These are phyloP conservation scores for Lateolabrax maculatus DNA, from an alignment of 2,797 vertebrate genomes.

Conservation along the genomic window DNA sequence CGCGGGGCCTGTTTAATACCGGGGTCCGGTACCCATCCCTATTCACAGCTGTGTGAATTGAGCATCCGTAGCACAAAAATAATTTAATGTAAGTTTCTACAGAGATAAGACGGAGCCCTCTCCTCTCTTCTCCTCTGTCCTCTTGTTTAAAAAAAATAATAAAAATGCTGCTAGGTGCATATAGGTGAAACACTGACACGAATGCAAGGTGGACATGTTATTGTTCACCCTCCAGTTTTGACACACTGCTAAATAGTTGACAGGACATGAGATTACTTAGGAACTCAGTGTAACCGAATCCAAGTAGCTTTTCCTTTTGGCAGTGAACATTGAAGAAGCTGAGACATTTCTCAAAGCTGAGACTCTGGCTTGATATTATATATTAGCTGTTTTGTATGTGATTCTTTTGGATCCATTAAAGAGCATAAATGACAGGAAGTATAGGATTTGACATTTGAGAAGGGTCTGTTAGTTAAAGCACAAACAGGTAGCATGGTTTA, in stretches of 20 bases:
- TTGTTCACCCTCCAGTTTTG: constrained; percentile 16
- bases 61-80: too few species aligned
- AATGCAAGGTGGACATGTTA: constrained; percentile 6
- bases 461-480: constrained; percentile 9
- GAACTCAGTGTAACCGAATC: not conserved
- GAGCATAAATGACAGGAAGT: not conserved
- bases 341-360: not conserved
- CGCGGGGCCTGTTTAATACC: too few species aligned
- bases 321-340: constrained; percentile 8
- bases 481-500: constrained; percentile 12
- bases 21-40: too few species aligned
- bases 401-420: constrained; percentile 2
- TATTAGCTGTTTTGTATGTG: not conserved
- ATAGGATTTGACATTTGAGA: constrained; percentile 21
- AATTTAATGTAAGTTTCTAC: too few species aligned
- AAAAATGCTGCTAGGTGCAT: too few species aligned
- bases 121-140: too few species aligned
- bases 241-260: constrained; percentile 14
- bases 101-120: too few species aligned
- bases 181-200: too few species aligned
- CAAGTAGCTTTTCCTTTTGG: not conserved
- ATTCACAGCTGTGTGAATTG: too few species aligned
- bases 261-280: not conserved
- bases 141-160: too few species aligned
- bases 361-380: not conserved